Base-by-base conservation (phyloP, 2,888 invertebrate species). In the Drosophila kuntzei region DNA sequence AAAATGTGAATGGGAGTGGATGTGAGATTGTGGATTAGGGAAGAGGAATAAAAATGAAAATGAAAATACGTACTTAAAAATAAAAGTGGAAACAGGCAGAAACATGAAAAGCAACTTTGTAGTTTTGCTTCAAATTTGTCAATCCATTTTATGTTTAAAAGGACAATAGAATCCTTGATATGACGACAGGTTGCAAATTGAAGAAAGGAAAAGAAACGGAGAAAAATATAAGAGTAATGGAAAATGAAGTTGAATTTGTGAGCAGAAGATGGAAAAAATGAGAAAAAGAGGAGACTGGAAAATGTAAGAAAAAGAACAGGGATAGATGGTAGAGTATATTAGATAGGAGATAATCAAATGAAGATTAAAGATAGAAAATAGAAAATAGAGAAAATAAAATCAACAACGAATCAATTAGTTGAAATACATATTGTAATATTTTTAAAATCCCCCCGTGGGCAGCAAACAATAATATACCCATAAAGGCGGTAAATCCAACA, bases 71-170 rank as follows among this genome's bases (percentile, higher is more conserved):
- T 54, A 54, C 41, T 54, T 41, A n/a, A 37, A 18, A 37, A 37
- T 36, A 32, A 36, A 44, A 49, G 22, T 37, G 67, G 16, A 49
- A 22, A 47, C 36, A 39, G 50, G 16, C 46, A 37, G 34, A 46
- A 47, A 41, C 60, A 50, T 29, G 39, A 47, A 54, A 49, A 51
- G 50, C 55, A 61, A 68, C 63, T 79, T 71, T 67, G 60, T 34
- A 60, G 39, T 44, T 66, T 70, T 53, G 34, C 61, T 66, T 59
- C 61, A 53, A 74, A 74, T 55, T 61, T 47, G 61, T 49, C 53
- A 63, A 62, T 61, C 50, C 41, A 71, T 77, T 61, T 39, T 49
- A 63, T 54, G 54, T 59, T 62, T 18, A 27, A 6, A 3, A 25
- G 36, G 36, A 39, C 54, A 51, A 57, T 22, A 18, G 37, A 71